These are phyloP conservation scores for Metalampra italica DNA, from an alignment of 2,888 invertebrate species.

Conservation along the genomic window DNA sequence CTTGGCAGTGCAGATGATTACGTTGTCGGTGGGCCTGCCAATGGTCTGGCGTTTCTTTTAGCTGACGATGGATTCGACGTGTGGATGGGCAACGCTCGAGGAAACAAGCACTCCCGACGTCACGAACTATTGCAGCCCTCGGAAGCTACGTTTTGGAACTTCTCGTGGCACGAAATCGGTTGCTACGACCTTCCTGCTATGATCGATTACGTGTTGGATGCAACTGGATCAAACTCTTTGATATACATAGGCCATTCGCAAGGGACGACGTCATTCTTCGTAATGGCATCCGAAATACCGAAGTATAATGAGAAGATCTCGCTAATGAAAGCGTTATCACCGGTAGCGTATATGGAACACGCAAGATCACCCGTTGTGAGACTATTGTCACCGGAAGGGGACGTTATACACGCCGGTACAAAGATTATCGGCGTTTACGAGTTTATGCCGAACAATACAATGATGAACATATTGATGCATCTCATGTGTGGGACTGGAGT, in stretches of 20 bases:
- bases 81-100: conserved; percentile 89
- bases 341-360: conserved; percentile 73
- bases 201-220: conserved; percentile 82
- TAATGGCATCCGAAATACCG: conserved; percentile 71
- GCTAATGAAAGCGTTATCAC: conserved; percentile 77
- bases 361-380: conserved; percentile 49
- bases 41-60: conserved; percentile 62
- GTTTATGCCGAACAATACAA: conserved; percentile 79
- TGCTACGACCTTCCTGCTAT: conserved; percentile 86
- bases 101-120: conserved; percentile 81
- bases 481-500: conserved; percentile 61
- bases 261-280: conserved; percentile 80
- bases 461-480: conserved; percentile 63
- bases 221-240: conserved; percentile 73
- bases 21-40: conserved; percentile 44
- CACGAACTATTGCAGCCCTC: conserved; percentile 63
- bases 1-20: conserved; percentile 55
- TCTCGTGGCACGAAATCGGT: conserved; percentile 90
- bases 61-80: conserved; percentile 83
- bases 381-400: conserved; percentile 38
- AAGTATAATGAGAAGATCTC: conserved; percentile 77
- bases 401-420: conserved; percentile 31
- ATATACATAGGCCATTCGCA: conserved; percentile 86
- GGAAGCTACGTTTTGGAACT: conserved; percentile 80
- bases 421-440: conserved; percentile 76